phyloP scores from a whole-genome alignment of 2,797 vertebrate genomes.

The Aphelocoma californica region DNA sequence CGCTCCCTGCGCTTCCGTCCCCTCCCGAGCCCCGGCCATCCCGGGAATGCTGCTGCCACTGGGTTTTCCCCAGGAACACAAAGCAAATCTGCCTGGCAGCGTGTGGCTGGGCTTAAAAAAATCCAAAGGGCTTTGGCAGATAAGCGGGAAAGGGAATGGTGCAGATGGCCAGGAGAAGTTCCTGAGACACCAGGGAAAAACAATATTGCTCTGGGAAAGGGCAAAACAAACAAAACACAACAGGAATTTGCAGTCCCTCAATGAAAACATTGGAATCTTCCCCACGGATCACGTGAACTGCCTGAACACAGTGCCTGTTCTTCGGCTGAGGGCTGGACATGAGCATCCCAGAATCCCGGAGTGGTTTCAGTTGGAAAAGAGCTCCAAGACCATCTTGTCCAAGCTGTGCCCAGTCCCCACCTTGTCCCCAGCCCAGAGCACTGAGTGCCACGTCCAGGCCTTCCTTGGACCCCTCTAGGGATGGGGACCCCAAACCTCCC shows the following conservation, averaged over 20 bases:
- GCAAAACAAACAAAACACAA: background rate
- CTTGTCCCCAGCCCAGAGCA: background rate
- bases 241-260: background rate
- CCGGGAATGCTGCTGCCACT: background rate
- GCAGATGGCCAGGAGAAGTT: background rate
- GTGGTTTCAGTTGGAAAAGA: background rate
- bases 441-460: accelerated
- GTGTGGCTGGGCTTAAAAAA: background rate
- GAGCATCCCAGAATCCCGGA: background rate
- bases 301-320: accelerated
- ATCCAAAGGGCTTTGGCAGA: background rate
- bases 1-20: background rate
- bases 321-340: accelerated
- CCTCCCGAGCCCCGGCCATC: background rate
- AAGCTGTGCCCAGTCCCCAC: background rate
- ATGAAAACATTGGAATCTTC: background rate
- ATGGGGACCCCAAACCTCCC: background rate
- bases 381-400: background rate
- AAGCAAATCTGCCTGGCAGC: background rate
- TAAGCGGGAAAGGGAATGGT: background rate
- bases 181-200: background rate
- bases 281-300: background rate
- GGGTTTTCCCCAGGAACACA: background rate
- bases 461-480: background rate
- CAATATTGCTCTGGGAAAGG: background rate